Base-by-base conservation (phyloP, 2,797 vertebrate genomes). In the Enteromius fasciolatus region DNA sequence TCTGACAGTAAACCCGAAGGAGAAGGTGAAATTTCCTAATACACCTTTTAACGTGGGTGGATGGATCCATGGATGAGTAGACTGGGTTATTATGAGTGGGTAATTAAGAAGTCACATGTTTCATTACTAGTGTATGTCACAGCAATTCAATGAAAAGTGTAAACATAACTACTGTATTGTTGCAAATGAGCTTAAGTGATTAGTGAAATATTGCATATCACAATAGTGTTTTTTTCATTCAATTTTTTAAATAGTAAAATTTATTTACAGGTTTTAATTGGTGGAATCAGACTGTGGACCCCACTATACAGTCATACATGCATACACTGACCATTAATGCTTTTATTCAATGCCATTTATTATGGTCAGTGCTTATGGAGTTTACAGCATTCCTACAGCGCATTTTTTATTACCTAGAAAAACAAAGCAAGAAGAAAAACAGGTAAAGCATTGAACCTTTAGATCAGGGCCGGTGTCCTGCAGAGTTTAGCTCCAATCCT, bases 261-360 rank as follows among this genome's bases (percentile, higher is more conserved):
- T 25, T 23, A 52, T 74, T 54, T 15, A 20, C 72, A 74, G 20
- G 20, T 36, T 57, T 39, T 8, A 39, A 23, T 39, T 20, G 20
- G 36, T 39, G 33, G 20, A 75, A 75, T 75, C 73, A 59, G 3
- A 75, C 1, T 25, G n/a, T 3, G 2, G 52, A 41, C n/a, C 33
- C 73, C 20, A 41, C 8, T 9, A 20, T 57, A 57, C 72, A 39
- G 31, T 10, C 63, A 44, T 14, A 50, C 59, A 77, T 77, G 76
- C 59, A 33, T 31, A 31, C 9, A 76, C 31, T 31, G 18, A 48
- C 76, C 59, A 50, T 46, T 48, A 48, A 48, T 66, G 59, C 1
- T 46, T 81, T 33, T 73, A 61, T 15, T 48, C 72, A 50, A 39
- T 74, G 31, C 14, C 46, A 41, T 81, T 39, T 54, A 75, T 54